Percentiles rank a stretch among this genome's conserved stretches.
Evolutionary conservation across 2,797 vertebrate genomes (phyloP).

Genomic region (Acanthis flammea): DNA sequence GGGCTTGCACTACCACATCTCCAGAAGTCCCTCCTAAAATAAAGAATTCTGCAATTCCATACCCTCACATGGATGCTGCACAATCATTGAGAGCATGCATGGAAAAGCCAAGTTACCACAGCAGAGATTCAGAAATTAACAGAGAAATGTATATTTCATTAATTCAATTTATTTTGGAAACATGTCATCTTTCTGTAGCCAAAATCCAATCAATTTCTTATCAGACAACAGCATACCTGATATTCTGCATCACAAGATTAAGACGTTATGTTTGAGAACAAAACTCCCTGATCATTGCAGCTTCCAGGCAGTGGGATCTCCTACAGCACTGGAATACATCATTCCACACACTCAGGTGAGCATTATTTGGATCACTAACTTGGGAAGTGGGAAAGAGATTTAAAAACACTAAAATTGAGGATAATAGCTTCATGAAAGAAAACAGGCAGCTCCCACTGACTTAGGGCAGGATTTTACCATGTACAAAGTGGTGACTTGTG

Average conservation of each 20-base stretch:
- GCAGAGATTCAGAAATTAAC: background rate
- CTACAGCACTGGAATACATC: background rate
- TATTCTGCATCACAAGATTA: background rate
- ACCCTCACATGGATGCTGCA: background rate
- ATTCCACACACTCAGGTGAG: background rate
- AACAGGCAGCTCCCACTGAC: background rate
- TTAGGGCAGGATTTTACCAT: background rate
- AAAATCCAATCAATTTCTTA: background rate
- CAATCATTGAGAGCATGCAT: background rate
- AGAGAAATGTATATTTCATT: background rate
- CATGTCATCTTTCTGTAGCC: background rate
- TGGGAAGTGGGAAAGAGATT: background rate
- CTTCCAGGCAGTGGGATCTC: background rate
- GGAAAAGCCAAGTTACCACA: background rate
- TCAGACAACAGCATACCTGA: background rate
- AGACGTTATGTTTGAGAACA: background rate
- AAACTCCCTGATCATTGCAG: accelerated
- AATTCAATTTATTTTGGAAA: background rate
- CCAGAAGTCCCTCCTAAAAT: background rate
- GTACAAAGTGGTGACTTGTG: background rate
- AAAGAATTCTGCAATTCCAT: background rate
- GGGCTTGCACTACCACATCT: background rate
- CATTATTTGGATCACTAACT: background rate
- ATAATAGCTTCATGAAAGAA: background rate
- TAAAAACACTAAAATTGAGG: background rate